A percentile compares a stretch with the other conserved stretches of the same genome.
These are phyloP conservation scores for Alosa sapidissima DNA, from an alignment of 2,797 vertebrate species.

Conservation along the genomic window DNA sequence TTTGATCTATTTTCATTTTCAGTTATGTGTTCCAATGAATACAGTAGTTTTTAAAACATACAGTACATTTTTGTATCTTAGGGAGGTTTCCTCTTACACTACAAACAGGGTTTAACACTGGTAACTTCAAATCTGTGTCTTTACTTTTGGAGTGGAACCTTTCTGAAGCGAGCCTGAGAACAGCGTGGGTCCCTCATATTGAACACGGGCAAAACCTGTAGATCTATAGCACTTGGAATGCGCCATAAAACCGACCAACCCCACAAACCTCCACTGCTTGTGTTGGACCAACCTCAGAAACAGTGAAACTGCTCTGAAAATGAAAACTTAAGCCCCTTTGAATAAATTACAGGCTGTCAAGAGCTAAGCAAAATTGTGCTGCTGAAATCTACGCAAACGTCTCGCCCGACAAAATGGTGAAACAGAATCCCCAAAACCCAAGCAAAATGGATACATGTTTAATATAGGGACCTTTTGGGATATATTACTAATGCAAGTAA, in stretches of 20 bases:
- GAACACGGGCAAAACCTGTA: conserved; percentile 7
- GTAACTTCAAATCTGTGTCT: background rate
- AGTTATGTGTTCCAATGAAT: too few species aligned
- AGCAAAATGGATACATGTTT: conserved; percentile 22
- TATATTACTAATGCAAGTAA: conserved; percentile 20
- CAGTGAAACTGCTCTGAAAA: conserved; percentile 16
- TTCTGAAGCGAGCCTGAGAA: conserved; percentile 28
- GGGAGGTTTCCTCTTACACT: background rate
- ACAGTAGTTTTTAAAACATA: background rate
- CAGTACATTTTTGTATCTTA: background rate
- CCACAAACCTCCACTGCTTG: conserved; percentile 22
- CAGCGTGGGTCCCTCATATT: background rate
- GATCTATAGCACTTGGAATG: conserved; percentile 15
- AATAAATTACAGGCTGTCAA: conserved; percentile 25
- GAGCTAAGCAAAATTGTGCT: conserved; percentile 17
- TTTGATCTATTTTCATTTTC: too few species aligned
- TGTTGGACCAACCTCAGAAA: conserved; percentile 7
- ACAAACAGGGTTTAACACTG: background rate
- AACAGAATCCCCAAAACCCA: background rate
- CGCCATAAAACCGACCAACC: background rate
- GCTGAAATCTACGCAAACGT: conserved; percentile 5
- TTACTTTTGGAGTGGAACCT: background rate
- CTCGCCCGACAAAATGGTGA: conserved; percentile 12
- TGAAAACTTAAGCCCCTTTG: conserved; percentile 21
- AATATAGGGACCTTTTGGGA: conserved; percentile 17